Evolutionary conservation across 2,797 vertebrate species (phyloP), one percentile per base, ranked within the genome.

Genomic region (Channa striata): DNA sequence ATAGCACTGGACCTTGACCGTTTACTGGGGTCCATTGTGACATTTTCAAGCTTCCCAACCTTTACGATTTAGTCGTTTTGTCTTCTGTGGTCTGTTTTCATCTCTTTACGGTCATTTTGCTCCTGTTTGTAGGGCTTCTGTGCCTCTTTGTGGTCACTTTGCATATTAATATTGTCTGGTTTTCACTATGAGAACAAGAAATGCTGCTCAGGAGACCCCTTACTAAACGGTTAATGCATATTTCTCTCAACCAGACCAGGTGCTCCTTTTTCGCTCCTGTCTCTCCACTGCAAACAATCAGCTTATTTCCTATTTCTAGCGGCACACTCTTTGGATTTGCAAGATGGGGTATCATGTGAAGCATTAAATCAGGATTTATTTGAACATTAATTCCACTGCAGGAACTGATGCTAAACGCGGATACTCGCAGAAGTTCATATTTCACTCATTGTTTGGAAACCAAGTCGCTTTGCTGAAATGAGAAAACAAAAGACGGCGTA

Each of bases 301-400:
- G 44, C 53, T 66, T 44, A 46, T 72, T 58, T 57, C 57, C 49
- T n/a, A n/a, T n/a, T 36, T 11, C 44, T 25, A 7, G 44, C 54
- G 44, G 33, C 36, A 0, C 48, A 66, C 52, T 17, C 57, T 59
- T 33, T 59, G 44, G 68, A 53, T 70, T 58, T 73, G 62, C n/a
- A 52, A 42, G 52, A 66, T 17, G 23, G 4, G 44, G 40, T 46
- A 57, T 72, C 46, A 63, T 53, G 44, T 46, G 59, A 74, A 48
- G 54, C 56, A 20, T 64, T 74, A 59, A 67, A 70, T 36, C 36
- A 52, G 51, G 65, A 79, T 83, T 82, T 72, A 78, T 75, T 9
- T 57, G 13, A 71, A 76, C 4, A 2, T 47, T 71, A 46, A 83
- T 62, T 77, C 52, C 47, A 2, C 47, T 6, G 11, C 53, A 40